Evolutionary conservation across 2,888 invertebrate species (phyloP).

Genomic region (Stenchaetothrips biformis): DNA sequence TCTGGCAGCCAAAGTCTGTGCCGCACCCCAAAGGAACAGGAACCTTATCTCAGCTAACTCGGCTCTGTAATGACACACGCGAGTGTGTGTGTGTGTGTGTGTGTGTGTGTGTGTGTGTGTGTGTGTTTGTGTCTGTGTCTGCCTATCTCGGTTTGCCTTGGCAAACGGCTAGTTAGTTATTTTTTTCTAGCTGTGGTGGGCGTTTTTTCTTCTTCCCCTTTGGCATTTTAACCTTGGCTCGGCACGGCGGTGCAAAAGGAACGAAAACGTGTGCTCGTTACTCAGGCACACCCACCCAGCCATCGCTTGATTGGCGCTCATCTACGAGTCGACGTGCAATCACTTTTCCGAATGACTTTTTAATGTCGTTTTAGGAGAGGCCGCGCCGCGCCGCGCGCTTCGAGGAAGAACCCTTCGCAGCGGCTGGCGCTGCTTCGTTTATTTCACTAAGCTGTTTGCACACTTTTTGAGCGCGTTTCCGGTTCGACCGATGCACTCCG

Average conservation of each 20-base stretch:
- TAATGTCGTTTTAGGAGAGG: background rate
- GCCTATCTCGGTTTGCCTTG: background rate
- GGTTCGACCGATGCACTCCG: background rate
- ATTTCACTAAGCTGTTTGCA: constrained; percentile 9
- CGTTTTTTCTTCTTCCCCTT: background rate
- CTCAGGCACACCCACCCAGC: background rate
- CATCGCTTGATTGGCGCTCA: background rate
- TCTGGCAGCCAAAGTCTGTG: too few species aligned
- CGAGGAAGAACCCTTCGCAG: background rate
- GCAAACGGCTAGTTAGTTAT: background rate
- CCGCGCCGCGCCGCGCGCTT: background rate
- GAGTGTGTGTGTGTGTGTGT: too few species aligned
- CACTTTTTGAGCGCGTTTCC: background rate
- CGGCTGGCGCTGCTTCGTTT: background rate
- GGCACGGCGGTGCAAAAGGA: background rate
- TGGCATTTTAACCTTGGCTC: background rate
- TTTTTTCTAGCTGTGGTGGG: too few species aligned
- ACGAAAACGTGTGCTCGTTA: background rate
- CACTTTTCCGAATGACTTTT: background rate
- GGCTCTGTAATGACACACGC: too few species aligned
- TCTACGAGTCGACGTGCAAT: background rate
- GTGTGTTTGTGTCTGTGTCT: too few species aligned
- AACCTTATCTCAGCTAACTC: too few species aligned
- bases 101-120: too few species aligned
- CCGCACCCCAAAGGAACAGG: too few species aligned